Evolutionary conservation across 2,113 vertebrate species (phyloP).

Genomic region (Vanacampus margaritifer): DNA sequence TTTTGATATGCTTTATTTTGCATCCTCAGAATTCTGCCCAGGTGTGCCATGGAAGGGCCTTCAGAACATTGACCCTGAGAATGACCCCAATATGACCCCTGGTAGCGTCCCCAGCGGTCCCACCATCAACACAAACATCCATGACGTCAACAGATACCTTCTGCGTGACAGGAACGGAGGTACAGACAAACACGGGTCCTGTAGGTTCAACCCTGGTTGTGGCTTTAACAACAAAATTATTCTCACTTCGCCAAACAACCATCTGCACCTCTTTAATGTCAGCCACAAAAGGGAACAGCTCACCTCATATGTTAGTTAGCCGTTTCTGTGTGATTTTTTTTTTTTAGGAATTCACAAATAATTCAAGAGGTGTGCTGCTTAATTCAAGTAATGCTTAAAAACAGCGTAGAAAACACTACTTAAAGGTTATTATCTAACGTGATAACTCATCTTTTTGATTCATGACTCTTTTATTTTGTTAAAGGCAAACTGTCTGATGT

Average conservation of each 20-base stretch:
- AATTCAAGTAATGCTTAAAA: not conserved
- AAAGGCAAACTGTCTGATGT: slow-evolving; percentile 94
- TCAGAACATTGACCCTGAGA: slow-evolving; percentile 97
- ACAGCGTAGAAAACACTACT: not conserved
- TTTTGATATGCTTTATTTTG: not conserved
- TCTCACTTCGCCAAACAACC: not conserved
- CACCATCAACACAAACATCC: slow-evolving; percentile 97
- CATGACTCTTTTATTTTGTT: slow-evolving; percentile 5
- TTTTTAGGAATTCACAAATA: not conserved
- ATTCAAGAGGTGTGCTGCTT: not conserved
- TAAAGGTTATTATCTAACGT: not conserved
- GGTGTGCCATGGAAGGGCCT: slow-evolving; percentile 99
- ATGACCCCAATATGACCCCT: slow-evolving; percentile 96
- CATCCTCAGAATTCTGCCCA: slow-evolving; percentile 89
- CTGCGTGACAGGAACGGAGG: slow-evolving; percentile 91
- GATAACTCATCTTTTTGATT: not conserved
- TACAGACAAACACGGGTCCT: slow-evolving; percentile 45
- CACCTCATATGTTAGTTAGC: slow-evolving; percentile 13
- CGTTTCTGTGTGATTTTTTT: not conserved
- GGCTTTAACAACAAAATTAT: not conserved
- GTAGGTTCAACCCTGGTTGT: not conserved
- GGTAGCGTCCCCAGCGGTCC: slow-evolving; percentile 96
- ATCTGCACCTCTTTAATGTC: slow-evolving; percentile 9
- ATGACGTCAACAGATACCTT: slow-evolving; percentile 97
- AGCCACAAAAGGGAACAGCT: slow-evolving; percentile 21